Conservation (phyloP, 2,888 invertebrate genomes). For the Dorcus hopei region DNA sequence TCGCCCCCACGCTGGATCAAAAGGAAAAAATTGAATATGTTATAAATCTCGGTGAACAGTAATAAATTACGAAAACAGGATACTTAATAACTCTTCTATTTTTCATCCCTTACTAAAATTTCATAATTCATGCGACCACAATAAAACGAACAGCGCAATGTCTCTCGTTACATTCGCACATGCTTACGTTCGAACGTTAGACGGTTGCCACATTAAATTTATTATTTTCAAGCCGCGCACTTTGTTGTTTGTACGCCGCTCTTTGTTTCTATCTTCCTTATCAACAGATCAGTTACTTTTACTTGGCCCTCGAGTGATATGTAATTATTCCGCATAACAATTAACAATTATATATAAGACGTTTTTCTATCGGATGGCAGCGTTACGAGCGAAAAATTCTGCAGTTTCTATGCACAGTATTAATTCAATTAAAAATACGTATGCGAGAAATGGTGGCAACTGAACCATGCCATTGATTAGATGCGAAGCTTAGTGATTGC, state of each 20-base stretch:
- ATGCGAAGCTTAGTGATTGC: background rate
- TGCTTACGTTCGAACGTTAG: too few species aligned
- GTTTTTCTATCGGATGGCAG: background rate
- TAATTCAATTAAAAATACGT: conserved; percentile 1
- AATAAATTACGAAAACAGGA: too few species aligned
- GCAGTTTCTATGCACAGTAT: conserved; percentile 1
- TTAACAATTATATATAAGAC: background rate
- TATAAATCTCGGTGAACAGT: too few species aligned
- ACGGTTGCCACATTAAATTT: background rate
- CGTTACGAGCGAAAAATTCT: background rate
- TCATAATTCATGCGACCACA: background rate
- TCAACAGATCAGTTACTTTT: conserved; percentile 5
- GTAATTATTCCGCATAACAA: conserved; percentile 3
- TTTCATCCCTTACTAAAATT: too few species aligned
- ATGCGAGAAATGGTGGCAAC: conserved; percentile 3
- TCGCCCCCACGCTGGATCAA: too few species aligned
- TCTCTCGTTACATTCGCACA: background rate
- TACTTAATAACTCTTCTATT: too few species aligned
- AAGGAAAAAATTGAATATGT: too few species aligned
- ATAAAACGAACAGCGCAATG: background rate
- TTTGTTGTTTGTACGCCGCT: background rate
- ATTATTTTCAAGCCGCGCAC: background rate
- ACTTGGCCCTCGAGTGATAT: conserved; percentile 5
- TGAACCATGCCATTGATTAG: conserved; percentile 4
- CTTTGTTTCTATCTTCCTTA: conserved; percentile 1